phyloP scores from a whole-genome alignment of 2,113 vertebrate genomes.

The Catharus bicknelli region DNA sequence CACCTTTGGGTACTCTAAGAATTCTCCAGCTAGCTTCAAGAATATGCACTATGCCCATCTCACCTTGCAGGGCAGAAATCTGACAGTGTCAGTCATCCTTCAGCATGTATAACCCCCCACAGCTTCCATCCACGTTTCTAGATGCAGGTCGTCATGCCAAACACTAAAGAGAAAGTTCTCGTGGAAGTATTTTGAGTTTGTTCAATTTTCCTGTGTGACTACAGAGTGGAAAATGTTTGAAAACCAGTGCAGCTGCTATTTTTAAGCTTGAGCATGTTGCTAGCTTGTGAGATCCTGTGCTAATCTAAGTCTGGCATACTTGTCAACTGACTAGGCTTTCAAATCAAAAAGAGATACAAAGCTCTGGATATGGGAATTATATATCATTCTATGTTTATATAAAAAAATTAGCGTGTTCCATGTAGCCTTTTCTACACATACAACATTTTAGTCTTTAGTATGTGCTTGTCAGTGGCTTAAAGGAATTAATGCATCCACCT shows the following conservation, averaged over 20 bases:
- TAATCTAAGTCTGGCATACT: not conserved
- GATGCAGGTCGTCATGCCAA: not conserved
- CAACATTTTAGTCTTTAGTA: not conserved
- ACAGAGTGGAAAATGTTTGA: not conserved
- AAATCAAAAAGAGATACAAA: not conserved
- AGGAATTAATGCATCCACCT: not conserved
- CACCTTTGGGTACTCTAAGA: not conserved
- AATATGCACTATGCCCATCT: not conserved
- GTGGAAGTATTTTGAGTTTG: not conserved
- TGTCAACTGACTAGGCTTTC: not conserved
- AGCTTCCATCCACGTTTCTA: not conserved
- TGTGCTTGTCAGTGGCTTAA: not conserved
- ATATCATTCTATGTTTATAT: not conserved
- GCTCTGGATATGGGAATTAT: not conserved
- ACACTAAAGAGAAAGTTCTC: not conserved
- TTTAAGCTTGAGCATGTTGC: not conserved
- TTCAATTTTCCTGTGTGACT: not conserved
- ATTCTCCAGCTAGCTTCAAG: not conserved
- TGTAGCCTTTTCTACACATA: not conserved
- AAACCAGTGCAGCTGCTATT: not conserved
- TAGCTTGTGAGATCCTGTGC: not conserved
- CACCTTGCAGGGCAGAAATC: not conserved
- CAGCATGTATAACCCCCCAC: not conserved
- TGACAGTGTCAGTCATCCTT: not conserved
- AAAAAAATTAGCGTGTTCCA: fast-evolving